Evolutionary conservation across 2,888 invertebrate genomes (phyloP).

Genomic region (Fragum whitleyi): DNA sequence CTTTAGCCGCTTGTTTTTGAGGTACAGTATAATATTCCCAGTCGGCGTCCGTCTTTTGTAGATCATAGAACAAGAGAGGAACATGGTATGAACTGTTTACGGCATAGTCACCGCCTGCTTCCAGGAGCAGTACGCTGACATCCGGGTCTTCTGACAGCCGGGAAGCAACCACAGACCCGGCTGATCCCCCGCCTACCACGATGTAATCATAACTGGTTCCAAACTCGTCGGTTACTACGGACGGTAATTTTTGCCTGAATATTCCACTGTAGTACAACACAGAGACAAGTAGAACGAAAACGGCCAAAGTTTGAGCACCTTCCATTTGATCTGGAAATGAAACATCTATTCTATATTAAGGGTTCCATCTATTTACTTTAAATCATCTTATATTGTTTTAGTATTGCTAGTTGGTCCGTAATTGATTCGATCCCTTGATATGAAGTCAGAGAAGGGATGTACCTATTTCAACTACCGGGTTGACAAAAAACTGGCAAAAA

Average conservation of each 20-base stretch:
- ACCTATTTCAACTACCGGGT: no score
- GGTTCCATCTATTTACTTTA: no score
- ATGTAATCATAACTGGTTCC: constrained; percentile 56
- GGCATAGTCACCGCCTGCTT: constrained; percentile 58
- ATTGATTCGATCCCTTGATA: no score
- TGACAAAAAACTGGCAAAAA: no score
- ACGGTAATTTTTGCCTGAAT: constrained; percentile 15
- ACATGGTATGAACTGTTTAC: constrained; percentile 51
- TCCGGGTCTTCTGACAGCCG: constrained; percentile 55
- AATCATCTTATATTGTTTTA: no score
- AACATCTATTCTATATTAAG: no score
- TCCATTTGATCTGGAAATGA: constrained; percentile 24
- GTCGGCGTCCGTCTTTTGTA: constrained; percentile 51
- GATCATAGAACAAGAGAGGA: constrained; percentile 46
- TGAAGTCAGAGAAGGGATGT: no score
- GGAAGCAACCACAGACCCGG: constrained; percentile 54
- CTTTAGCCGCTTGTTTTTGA: constrained; percentile 45
- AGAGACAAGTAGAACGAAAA: background rate
- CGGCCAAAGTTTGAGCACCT: background rate
- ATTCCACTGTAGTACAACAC: constrained; percentile 19
- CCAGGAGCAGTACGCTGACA: constrained; percentile 42
- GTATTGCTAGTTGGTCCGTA: no score
- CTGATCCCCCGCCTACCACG: constrained; percentile 49
- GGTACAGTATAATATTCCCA: constrained; percentile 63
- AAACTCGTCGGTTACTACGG: constrained; percentile 43